Conservation (phyloP, 2,888 invertebrate species). For the Andrena chrysosceles region DNA sequence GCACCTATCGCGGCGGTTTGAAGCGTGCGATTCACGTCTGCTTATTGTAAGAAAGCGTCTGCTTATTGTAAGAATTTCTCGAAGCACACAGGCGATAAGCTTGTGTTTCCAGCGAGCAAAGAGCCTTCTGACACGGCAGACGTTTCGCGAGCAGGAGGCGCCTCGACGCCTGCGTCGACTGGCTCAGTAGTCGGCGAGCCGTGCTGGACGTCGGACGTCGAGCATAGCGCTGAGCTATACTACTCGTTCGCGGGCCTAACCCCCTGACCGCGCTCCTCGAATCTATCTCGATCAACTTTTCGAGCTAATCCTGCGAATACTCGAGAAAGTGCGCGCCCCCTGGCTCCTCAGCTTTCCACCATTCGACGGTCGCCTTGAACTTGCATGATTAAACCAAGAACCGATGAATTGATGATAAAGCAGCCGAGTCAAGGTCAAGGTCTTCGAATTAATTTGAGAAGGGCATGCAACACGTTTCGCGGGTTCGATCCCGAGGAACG, state of each 20-base stretch:
- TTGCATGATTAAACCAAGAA: neutral
- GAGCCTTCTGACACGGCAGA: neutral
- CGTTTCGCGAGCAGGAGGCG: slow-evolving; percentile 37
- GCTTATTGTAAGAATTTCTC: too few relatives aligned
- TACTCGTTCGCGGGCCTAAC: slow-evolving; percentile 58
- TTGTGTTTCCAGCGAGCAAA: neutral
- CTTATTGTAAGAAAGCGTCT: too few relatives aligned
- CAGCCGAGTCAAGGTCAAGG: slow-evolving; percentile 25
- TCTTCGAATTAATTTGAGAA: neutral
- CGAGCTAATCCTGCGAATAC: neutral
- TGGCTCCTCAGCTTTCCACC: neutral
- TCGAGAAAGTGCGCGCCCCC: neutral
- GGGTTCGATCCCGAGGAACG: neutral
- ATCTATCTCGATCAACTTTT: neutral
- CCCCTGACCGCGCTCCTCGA: slow-evolving; percentile 15
- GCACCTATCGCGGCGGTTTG: too few relatives aligned
- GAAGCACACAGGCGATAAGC: too few relatives aligned
- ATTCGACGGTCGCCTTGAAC: neutral
- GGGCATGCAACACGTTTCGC: neutral
- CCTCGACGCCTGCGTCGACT: slow-evolving; percentile 78
- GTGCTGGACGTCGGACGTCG: slow-evolving; percentile 77
- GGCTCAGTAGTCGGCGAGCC: slow-evolving; percentile 80
- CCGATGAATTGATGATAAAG: neutral
- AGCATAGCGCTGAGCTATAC: slow-evolving; percentile 70
- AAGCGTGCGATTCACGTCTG: too few relatives aligned